Base-by-base conservation (phyloP, 2,113 vertebrate genomes). In the Colinus virginianus region DNA sequence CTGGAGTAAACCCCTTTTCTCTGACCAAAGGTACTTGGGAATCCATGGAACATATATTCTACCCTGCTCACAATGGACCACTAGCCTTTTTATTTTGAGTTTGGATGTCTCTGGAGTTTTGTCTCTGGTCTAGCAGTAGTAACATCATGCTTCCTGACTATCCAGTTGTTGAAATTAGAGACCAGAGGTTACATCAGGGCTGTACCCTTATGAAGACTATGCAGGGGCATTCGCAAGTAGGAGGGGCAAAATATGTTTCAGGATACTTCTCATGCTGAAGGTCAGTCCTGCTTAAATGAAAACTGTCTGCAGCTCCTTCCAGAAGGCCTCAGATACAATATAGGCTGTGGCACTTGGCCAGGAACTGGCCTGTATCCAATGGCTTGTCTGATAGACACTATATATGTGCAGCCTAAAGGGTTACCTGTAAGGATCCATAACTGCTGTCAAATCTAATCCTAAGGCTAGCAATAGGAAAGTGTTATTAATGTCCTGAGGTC, bases 11-110 rank as follows among this genome's bases (percentile, higher is more conserved):
- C 9, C 23, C 9, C 8, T 13, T 87, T 62, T 16, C 21, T 38
- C 13, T 48, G 70, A 48, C 56, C 62, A 53, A 34, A 21, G 5
- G 32, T 56, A 43, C 30, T 34, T 82, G 58, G 22, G 49, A 70
- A 58, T 32, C n/a, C 9, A 51, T 32, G 22, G 53, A 88, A 20
- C n/a, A 21, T 9, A 34, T 66, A 59, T 17, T 76, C 76, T 45
- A 80, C 46, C 21, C 59, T 49, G 46, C n/a, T n/a, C 6, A 3
- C 13, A 72, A 32, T 0, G 1, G 25, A 26, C 87, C 1, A 0
- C 19, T 68, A 30, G 9, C 42, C 66, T 67, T 72, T 71, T 56
- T 32, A 30, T 49, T 63, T 78, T 56, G 25, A 7, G 26, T 42
- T 81, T 81, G 58, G 21, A 22, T 40, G 25, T 7, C 46, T 80